Percentiles rank a stretch among this genome's conserved stretches.
Evolutionary conservation across 2,113 vertebrate genomes (phyloP).

Genomic region (Pyxicephalus adspersus): DNA sequence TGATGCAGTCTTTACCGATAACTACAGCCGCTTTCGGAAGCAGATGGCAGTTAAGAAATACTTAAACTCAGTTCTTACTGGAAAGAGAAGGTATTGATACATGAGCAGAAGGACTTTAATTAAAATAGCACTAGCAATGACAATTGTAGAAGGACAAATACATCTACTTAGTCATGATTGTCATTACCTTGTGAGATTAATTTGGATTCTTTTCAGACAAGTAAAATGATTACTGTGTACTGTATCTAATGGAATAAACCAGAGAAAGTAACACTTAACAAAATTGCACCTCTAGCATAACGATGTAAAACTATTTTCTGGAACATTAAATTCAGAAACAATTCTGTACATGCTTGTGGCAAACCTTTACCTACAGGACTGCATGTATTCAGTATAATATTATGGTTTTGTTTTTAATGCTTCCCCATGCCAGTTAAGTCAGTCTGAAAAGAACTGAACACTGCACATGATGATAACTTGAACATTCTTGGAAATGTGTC

Average conservation of each 20-base stretch:
- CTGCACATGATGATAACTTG: too few relatives aligned
- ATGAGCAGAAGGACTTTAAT: slow-evolving; percentile 12
- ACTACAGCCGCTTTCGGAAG: slow-evolving; percentile 94
- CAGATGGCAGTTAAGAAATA: slow-evolving; percentile 98
- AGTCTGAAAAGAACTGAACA: too few relatives aligned
- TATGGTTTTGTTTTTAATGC: too few relatives aligned
- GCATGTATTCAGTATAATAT: too few relatives aligned
- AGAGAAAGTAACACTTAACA: background rate
- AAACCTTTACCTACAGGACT: too few relatives aligned
- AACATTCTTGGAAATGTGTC: too few relatives aligned
- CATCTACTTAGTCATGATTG: slow-evolving; percentile 41
- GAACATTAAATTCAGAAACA: too few relatives aligned
- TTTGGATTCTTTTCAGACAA: slow-evolving; percentile 28
- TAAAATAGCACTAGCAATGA: slow-evolving; percentile 30
- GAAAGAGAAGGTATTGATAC: slow-evolving; percentile 85
- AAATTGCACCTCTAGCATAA: too few relatives aligned
- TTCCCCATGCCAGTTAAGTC: too few relatives aligned
- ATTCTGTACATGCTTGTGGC: too few relatives aligned
- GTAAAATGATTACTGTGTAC: slow-evolving; percentile 25
- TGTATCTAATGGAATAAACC: slow-evolving; percentile 7
- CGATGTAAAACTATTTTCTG: too few relatives aligned
- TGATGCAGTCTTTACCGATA: slow-evolving; percentile 95
- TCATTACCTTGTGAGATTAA: slow-evolving; percentile 37
- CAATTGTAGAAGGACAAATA: slow-evolving; percentile 1
- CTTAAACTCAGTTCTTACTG: slow-evolving; percentile 88